Evolutionary conservation across 2,888 invertebrate genomes (phyloP).

Genomic region (Eledona agricola): DNA sequence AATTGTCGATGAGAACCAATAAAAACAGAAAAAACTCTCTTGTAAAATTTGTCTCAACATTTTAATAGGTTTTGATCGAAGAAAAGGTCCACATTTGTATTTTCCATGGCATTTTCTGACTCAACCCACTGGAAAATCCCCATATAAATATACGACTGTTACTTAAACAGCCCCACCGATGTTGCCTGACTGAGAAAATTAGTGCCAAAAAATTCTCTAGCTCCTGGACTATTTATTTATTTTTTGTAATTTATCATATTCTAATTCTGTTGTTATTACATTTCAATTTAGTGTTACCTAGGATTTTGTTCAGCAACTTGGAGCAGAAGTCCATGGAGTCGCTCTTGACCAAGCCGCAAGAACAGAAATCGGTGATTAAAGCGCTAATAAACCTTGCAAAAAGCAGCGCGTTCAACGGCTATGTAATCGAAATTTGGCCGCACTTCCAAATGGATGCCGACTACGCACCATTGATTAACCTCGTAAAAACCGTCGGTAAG

Average conservation of each 20-base stretch:
- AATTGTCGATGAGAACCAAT: no score
- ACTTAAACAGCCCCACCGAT: no score
- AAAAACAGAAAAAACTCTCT: no score
- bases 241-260: conserved; percentile 4
- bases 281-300: conserved; percentile 78
- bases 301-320: conserved; percentile 91
- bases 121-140: no score
- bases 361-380: conserved; percentile 73
- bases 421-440: conserved; percentile 90
- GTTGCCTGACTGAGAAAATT: no score
- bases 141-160: no score
- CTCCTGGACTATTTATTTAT: no score
- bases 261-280: conserved; percentile 2
- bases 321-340: conserved; percentile 75
- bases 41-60: no score
- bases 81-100: no score
- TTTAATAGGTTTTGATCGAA: no score
- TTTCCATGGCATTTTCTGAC: no score
- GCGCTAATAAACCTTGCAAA: conserved; percentile 70
- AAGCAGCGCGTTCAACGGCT: conserved; percentile 86
- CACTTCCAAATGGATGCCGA: conserved; percentile 76
- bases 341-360: conserved; percentile 74
- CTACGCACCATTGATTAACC: conserved; percentile 66
- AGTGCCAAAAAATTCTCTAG: no score
- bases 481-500: conserved; percentile 73